Evolutionary conservation across 1,140 invertebrate genomes (phyloP), one percentile per base, ranked within the genome.

Genomic region (Elymnias hypermnestra): DNA sequence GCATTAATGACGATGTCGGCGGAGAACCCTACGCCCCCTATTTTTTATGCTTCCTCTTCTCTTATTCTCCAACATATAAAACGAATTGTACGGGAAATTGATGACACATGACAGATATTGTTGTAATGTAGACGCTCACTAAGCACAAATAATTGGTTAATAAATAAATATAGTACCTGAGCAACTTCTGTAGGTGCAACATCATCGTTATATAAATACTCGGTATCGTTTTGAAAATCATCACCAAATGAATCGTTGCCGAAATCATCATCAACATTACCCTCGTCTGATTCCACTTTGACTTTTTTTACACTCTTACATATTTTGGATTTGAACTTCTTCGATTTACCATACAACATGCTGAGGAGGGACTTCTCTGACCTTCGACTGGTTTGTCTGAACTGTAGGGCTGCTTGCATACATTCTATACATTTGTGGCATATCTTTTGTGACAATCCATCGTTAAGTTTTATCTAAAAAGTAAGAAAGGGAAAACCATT

Each of bases 371-470:
- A 36, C 29, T 72, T 75, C 5, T 77, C 49, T 0, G 73, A 48
- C 35, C 66, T 75, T 8, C 51, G 56, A 35, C 77, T 70, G 13
- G 40, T 64, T 13, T 53, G 36, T 26, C 76, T 57, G 35, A 81
- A 81, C 15, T 68, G 59, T 21, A 81, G 17, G 0, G 64, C 64
- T 0, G 19, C 15, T 12, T 70, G 54, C 22, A 78, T 48, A 0
- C 37, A 47, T 14, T 66, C 53, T 3, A 60, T 42, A 28, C 76
- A 81, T 15, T 41, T 43, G 0, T 35, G 41, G 15, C 76, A 81
- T 8, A 81, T 81, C 33, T 70, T 71, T 48, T 81, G 72, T 12
- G 75, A 65, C 2, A 76, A 44, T 1, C 69, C 68, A 62, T 82
- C 77, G 15, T 82, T 63, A 2, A 49, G 41, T 56, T 68, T 58